Conservation (phyloP, 2,888 invertebrate genomes). For the Hydriomena furcata region DNA sequence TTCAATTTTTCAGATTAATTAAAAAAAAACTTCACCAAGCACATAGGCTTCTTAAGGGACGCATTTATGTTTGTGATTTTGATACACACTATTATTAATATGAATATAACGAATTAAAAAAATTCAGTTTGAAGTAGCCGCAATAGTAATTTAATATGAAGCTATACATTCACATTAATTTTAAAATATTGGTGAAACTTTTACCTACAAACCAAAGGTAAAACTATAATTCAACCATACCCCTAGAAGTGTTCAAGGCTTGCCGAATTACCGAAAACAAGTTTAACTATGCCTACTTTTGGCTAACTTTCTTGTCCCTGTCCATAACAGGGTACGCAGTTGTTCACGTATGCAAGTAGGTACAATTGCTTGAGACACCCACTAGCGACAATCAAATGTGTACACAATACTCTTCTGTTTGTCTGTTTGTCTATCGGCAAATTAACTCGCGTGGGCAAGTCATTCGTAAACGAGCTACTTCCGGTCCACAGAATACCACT, state of each 20-base stretch:
- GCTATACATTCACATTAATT: background rate
- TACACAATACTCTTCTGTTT: constrained; percentile 29
- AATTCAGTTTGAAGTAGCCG: too few species aligned
- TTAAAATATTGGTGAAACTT: background rate
- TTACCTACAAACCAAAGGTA: background rate
- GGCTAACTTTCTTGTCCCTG: constrained; percentile 7
- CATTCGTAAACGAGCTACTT: constrained; percentile 52
- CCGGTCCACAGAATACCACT: constrained; percentile 36
- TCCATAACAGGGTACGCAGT: too few species aligned
- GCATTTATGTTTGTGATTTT: too few species aligned
- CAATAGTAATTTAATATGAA: too few species aligned
- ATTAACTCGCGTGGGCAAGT: constrained; percentile 46
- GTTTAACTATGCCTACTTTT: constrained; percentile 13
- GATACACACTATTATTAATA: too few species aligned
- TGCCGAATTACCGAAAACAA: constrained; percentile 19
- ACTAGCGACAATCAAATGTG: constrained; percentile 31
- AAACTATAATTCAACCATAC: background rate
- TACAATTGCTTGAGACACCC: constrained; percentile 25
- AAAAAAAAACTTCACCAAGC: too few species aligned
- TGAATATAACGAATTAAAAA: too few species aligned
- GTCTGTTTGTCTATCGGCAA: constrained; percentile 48
- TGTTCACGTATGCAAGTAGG: too few species aligned
- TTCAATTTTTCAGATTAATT: too few species aligned
- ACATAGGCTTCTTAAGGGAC: too few species aligned
- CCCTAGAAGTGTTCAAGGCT: background rate